Percentiles rank a stretch among this genome's conserved stretches.
Evolutionary conservation across 2,797 vertebrate genomes (phyloP).

Genomic region (Anisognathus igniventris): DNA sequence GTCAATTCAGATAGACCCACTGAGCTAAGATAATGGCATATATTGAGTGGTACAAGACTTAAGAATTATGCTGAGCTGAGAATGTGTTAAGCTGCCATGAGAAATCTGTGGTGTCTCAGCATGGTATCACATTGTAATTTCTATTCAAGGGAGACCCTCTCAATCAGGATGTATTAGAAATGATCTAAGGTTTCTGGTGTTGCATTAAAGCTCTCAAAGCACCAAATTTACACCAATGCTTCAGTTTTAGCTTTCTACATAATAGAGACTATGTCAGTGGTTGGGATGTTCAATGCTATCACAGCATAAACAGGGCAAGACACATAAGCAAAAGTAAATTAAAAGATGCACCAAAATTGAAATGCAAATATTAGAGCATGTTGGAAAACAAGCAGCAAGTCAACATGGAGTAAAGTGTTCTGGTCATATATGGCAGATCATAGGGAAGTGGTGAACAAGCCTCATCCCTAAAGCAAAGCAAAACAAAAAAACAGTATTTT

Average conservation of each 20-base stretch:
- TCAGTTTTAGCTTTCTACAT: background rate
- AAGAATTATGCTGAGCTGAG: background rate
- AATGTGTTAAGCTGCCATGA: background rate
- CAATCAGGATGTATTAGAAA: background rate
- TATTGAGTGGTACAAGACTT: background rate
- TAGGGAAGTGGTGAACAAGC: background rate
- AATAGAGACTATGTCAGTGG: background rate
- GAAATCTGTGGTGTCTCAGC: background rate
- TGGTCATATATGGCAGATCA: background rate
- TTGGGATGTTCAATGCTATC: background rate
- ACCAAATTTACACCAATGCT: fast-evolving
- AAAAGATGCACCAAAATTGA: background rate
- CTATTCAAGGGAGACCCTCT: background rate
- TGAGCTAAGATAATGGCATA: background rate
- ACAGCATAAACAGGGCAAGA: background rate
- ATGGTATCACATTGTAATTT: background rate
- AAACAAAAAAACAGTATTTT: background rate
- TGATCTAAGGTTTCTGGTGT: background rate
- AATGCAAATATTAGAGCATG: background rate
- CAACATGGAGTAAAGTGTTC: background rate
- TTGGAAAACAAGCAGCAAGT: background rate
- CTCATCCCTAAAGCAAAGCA: background rate
- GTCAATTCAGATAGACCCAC: background rate
- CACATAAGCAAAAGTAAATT: background rate
- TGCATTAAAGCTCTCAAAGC: background rate